These are phyloP conservation scores for Adineta ricciae DNA, from an alignment of 2,888 invertebrate species.

Conservation along the genomic window DNA sequence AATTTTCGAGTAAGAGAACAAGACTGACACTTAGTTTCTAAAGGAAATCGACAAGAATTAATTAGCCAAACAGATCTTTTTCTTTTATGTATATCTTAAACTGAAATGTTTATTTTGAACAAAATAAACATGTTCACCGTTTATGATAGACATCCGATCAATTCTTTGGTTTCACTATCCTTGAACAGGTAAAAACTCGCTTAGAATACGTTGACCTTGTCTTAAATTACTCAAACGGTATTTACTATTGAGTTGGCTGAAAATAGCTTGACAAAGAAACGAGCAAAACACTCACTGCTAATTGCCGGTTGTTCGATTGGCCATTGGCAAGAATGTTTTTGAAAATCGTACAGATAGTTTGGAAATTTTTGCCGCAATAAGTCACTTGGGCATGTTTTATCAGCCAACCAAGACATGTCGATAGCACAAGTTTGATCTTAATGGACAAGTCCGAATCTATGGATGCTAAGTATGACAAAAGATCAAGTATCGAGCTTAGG, in stretches of 20 bases:
- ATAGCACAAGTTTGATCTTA: neutral
- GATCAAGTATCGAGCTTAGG: neutral
- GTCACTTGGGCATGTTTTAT: neutral
- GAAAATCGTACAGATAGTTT: neutral
- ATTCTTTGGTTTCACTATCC: neutral
- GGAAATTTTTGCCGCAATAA: neutral
- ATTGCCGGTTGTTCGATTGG: slow-evolving; percentile 14
- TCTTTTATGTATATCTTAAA: no score
- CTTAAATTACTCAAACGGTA: neutral
- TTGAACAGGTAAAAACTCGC: neutral
- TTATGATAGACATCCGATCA: neutral
- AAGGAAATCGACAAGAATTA: neutral
- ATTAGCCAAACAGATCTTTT: no score
- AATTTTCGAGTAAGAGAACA: neutral
- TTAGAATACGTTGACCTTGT: neutral
- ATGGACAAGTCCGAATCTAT: neutral
- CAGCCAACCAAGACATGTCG: neutral
- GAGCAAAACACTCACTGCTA: neutral
- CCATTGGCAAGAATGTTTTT: slow-evolving; percentile 20
- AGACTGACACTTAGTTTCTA: neutral
- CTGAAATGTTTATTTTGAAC: neutral
- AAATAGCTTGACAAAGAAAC: no score
- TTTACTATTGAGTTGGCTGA: no score
- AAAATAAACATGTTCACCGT: neutral
- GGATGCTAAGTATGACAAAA: neutral